Percentiles rank a stretch among this genome's conserved stretches.
These are phyloP conservation scores for Dione juno DNA, from an alignment of 2,888 invertebrate species.

Conservation along the genomic window DNA sequence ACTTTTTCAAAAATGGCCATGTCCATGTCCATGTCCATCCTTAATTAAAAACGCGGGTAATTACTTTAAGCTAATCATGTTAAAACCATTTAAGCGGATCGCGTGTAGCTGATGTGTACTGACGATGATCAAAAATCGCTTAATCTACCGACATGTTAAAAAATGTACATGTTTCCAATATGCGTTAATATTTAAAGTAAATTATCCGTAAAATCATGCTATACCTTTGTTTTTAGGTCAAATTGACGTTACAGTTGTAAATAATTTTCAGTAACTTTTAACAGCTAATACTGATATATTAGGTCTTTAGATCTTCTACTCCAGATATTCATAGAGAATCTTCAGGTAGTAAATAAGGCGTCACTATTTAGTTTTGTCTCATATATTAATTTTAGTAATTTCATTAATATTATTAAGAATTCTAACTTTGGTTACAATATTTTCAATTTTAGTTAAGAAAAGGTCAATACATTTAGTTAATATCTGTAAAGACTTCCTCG, in stretches of 20 bases:
- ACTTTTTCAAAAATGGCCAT: not conserved
- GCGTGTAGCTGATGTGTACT: slow-evolving; percentile 9
- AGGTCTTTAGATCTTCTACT: too few species aligned
- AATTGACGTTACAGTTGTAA: not conserved
- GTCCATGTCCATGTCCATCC: not conserved
- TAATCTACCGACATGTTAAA: slow-evolving; percentile 14
- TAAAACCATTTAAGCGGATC: not conserved
- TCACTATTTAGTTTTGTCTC: too few species aligned
- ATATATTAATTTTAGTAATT: too few species aligned
- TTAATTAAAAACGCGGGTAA: slow-evolving; percentile 10
- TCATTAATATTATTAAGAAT: not conserved
- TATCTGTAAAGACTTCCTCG: not conserved
- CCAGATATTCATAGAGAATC: too few species aligned
- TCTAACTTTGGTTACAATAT: not conserved
- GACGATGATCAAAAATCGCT: slow-evolving; percentile 20
- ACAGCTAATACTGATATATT: too few species aligned
- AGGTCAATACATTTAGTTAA: not conserved
- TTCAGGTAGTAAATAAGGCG: too few species aligned
- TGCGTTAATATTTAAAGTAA: not conserved
- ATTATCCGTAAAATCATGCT: not conserved
- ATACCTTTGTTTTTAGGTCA: not conserved
- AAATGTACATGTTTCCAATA: not conserved
- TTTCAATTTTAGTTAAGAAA: not conserved
- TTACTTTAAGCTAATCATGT: slow-evolving; percentile 16
- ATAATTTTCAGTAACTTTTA: not conserved